A percentile compares a stretch with the other conserved stretches of the same genome.
Evolutionary conservation across 2,797 vertebrate species (phyloP).

Genomic region (Neomorphus geoffroyi): DNA sequence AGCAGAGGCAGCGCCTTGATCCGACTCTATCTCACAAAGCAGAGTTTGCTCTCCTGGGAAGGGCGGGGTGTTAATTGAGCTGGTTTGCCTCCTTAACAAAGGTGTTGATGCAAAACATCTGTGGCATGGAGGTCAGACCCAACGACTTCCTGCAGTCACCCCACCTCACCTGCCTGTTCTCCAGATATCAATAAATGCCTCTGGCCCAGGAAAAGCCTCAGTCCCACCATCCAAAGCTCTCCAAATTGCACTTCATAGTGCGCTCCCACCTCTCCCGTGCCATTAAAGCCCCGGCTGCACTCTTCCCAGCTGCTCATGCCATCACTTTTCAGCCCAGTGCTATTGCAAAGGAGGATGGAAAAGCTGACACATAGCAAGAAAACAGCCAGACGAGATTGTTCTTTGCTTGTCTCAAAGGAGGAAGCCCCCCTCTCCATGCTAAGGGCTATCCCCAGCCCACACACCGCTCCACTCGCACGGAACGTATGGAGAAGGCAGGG

Average conservation of each 20-base stretch:
- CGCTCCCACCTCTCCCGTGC: neutral
- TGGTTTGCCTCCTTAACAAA: neutral
- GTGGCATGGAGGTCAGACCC: neutral
- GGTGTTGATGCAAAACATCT: neutral
- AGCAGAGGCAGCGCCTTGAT: neutral
- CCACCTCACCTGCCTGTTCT: neutral
- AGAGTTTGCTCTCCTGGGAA: neutral
- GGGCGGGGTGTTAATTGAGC: neutral
- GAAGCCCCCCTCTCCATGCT: neutral
- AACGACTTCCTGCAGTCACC: neutral
- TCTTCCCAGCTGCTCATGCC: neutral
- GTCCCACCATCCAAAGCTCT: neutral
- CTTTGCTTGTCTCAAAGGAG: neutral
- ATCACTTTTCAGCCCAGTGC: neutral
- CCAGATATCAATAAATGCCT: rapidly evolving
- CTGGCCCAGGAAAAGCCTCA: neutral
- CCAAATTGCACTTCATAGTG: rapidly evolving
- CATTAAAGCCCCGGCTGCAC: neutral
- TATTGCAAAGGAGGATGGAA: neutral
- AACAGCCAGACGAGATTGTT: neutral
- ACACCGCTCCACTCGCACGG: rapidly evolving
- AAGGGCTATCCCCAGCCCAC: neutral
- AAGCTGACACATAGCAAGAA: rapidly evolving
- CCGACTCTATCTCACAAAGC: neutral
- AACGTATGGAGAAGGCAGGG: neutral